phyloP scores from a whole-genome alignment of 1,140 invertebrate genomes.

The Zaprionus lachaisei region DNA sequence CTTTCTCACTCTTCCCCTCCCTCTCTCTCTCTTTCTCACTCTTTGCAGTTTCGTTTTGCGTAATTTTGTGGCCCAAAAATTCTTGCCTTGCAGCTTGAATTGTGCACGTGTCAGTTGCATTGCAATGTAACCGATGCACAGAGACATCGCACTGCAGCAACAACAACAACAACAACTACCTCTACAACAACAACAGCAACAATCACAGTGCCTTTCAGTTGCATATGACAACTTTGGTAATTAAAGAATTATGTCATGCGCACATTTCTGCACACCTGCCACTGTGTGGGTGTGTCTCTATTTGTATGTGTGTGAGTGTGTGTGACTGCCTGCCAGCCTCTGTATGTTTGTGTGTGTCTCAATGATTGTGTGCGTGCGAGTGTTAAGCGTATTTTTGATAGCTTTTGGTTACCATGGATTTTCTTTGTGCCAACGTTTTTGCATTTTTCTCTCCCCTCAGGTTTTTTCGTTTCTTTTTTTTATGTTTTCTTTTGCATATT shows the following conservation, averaged over 20 bases:
- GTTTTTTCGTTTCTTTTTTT: not conserved
- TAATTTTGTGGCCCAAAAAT: not conserved
- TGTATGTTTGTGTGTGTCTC: slow-evolving; percentile 19
- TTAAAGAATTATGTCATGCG: slow-evolving; percentile 81
- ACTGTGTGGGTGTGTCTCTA: not conserved
- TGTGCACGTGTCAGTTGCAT: slow-evolving; percentile 26
- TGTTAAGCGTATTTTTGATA: slow-evolving; percentile 46
- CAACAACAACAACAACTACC: slow-evolving; percentile 8
- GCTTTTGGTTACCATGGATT: slow-evolving; percentile 57
- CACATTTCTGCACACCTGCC: slow-evolving; percentile 43
- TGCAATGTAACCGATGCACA: slow-evolving; percentile 7
- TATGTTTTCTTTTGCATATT: slow-evolving; percentile 46
- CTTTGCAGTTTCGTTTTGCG: not conserved
- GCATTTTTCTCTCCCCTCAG: slow-evolving; percentile 7
- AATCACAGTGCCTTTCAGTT: slow-evolving; percentile 50
- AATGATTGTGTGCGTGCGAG: slow-evolving; percentile 8
- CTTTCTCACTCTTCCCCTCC: not conserved
- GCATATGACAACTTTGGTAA: slow-evolving; percentile 77
- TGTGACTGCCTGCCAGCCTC: not conserved
- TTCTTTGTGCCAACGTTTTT: slow-evolving; percentile 35
- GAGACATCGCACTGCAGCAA: not conserved
- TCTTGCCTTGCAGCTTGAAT: slow-evolving; percentile 1
- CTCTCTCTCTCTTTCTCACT: not conserved
- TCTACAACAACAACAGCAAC: not conserved
- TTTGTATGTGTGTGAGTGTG: slow-evolving; percentile 12